A percentile compares a stretch with the other conserved stretches of the same genome.
Evolutionary conservation across 2,888 invertebrate species (phyloP).

Genomic region (Dryadula phaetusa): DNA sequence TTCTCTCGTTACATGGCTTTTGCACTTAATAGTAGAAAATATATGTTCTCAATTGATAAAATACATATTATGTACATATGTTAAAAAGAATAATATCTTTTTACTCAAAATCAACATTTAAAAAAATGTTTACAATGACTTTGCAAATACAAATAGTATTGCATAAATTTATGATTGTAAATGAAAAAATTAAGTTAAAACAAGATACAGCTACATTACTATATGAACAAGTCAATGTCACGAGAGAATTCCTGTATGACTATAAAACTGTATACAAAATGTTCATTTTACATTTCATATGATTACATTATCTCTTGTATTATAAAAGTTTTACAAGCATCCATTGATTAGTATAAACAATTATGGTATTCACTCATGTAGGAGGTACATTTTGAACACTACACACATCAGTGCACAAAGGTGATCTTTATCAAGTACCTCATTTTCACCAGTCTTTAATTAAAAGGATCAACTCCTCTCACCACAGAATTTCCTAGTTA

Average conservation of each 20-base stretch:
- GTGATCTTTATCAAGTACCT: conserved; percentile 59
- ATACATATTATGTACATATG: conserved; percentile 74
- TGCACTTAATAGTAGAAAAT: conserved; percentile 78
- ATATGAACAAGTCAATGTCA: conserved; percentile 66
- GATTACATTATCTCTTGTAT: conserved; percentile 73
- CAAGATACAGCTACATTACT: conserved; percentile 34
- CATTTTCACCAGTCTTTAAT: conserved; percentile 72
- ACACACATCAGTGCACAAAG: conserved; percentile 67
- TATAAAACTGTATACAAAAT: conserved; percentile 81
- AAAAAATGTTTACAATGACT: conserved; percentile 37
- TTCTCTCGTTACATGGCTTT: conserved; percentile 81
- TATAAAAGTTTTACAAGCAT: conserved; percentile 77
- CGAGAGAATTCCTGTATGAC: conserved; percentile 78
- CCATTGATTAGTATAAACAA: conserved; percentile 58
- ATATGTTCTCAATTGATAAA: conserved; percentile 65
- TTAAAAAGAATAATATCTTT: conserved; percentile 64
- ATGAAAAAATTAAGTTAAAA: conserved; percentile 37
- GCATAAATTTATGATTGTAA: conserved; percentile 26
- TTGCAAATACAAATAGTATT: conserved; percentile 27
- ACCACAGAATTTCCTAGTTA: conserved; percentile 82
- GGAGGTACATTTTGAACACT: conserved; percentile 63
- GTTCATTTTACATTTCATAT: conserved; percentile 71
- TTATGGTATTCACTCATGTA: conserved; percentile 58
- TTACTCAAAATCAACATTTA: conserved; percentile 48
- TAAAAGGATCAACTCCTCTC: conserved; percentile 81